Evolutionary conservation across 2,888 invertebrate genomes (phyloP).

Genomic region (Microplitis deprimator): DNA sequence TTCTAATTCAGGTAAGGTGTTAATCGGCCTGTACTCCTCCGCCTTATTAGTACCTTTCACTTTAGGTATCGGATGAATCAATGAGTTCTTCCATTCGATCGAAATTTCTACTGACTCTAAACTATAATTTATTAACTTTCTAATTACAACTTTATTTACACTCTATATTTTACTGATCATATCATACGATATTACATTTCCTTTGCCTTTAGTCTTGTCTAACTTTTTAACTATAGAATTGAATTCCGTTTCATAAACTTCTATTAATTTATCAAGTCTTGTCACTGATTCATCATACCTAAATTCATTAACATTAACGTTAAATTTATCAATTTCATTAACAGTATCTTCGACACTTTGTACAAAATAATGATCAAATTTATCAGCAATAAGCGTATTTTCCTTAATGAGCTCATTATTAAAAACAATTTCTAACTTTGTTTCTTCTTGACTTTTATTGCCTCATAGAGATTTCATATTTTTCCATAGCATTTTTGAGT

Average conservation of each 20-base stretch:
- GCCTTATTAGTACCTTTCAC: slow-evolving; percentile 24
- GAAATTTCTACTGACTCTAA: slow-evolving; percentile 24
- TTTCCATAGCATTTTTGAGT: too few relatives aligned
- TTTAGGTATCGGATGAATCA: slow-evolving; percentile 38
- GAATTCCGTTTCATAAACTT: background rate
- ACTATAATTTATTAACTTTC: slow-evolving; percentile 25
- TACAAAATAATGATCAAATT: background rate
- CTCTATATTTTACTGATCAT: slow-evolving; percentile 11
- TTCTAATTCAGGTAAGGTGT: slow-evolving; percentile 35
- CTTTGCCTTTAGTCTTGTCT: slow-evolving; percentile 18
- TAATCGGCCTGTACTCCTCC: slow-evolving; percentile 39
- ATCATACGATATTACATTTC: slow-evolving; percentile 13
- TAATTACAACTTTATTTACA: background rate
- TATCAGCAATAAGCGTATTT: background rate
- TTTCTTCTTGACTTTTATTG: too few relatives aligned
- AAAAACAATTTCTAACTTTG: too few relatives aligned
- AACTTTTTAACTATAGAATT: background rate
- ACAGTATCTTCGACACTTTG: background rate
- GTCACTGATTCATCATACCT: background rate
- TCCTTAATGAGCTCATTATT: background rate
- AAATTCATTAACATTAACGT: background rate
- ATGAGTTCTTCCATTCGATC: slow-evolving; percentile 39
- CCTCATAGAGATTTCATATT: too few relatives aligned
- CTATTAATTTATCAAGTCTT: background rate
- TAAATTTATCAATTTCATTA: background rate